Evolutionary conservation across 2,113 vertebrate genomes (phyloP), one percentile per base, ranked within the genome.

Genomic region (Heterotilapia buettikoferi): DNA sequence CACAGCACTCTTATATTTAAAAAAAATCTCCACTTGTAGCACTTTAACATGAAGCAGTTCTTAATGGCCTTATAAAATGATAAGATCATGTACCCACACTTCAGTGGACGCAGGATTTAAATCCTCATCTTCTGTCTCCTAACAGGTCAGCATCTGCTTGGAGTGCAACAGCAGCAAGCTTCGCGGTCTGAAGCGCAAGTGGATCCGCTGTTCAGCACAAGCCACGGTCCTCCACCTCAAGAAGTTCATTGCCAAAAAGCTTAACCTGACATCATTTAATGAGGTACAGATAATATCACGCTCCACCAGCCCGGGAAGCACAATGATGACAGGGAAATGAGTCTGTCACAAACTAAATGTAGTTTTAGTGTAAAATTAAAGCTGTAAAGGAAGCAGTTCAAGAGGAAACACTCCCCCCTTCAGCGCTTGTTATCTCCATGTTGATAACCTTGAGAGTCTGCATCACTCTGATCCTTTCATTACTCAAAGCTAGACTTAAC

Each of bases 171-270:
- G 99, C 97, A 99, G 98, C 96, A 99, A 99, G 82, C 97, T 99
- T 2, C 97, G 98, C 56, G 98, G 98, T 57, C 95, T 99, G 87
- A 99, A 99, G 92, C 96, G 98, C 29, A 99, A 99, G 91, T 99
- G 99, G 99, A 99, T 99, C 93, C 98, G 99, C 94, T 99, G 99
- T 90, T 99, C 98, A 6, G 98, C 98, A 84, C 99, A 99, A 92
- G 99, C 99, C 66, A 99, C 99, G 0, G 99, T 99, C 89, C 97
- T 99, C 79, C 99, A 99, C 94, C 97, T 99, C 84, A 99, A 99
- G 97, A 99, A 99, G 95, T 99, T 99, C 97, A 99, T 99, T 95
- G 99, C 99, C 96, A 99, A 99, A 96, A 99, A 99, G 94, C 98
- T 99, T 59, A 99, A 99, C 94, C 96, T 99, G 87, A 98, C 98